These are phyloP conservation scores for Phaetusa simplex DNA, from an alignment of 2,113 vertebrate genomes.

Conservation along the genomic window DNA sequence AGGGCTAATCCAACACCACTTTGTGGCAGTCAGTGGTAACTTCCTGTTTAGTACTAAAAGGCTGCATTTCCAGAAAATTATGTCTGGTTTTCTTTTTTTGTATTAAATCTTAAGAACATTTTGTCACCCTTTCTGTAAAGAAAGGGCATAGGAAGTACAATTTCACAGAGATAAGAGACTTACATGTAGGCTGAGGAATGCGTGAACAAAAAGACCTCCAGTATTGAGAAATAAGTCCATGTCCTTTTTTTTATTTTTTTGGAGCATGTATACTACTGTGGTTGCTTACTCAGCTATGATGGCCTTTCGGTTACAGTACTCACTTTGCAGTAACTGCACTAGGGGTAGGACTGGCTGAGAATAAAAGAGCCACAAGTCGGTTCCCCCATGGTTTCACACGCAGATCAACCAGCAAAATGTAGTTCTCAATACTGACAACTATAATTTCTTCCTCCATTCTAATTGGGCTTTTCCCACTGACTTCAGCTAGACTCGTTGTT, in stretches of 20 bases:
- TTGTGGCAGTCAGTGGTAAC: neutral
- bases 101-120: neutral
- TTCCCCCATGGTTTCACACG: neutral
- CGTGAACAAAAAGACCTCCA: neutral
- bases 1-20: neutral
- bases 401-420: neutral
- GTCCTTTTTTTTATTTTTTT: neutral
- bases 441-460: neutral
- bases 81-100: neutral
- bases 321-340: neutral
- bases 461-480: neutral
- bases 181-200: neutral
- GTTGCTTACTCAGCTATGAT: neutral
- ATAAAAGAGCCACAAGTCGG: neutral
- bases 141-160: slow-evolving; percentile 30
- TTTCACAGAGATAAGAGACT: slow-evolving; percentile 42
- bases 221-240: neutral
- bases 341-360: neutral
- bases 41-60: neutral
- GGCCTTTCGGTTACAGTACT: neutral
- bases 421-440: neutral
- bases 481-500: neutral
- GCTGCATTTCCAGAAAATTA: slow-evolving; percentile 17
- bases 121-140: neutral
- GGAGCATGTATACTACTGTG: neutral